A percentile compares a stretch with the other conserved stretches of the same genome.
phyloP scores from a whole-genome alignment of 2,113 vertebrate species.

The Oryzias woworae region DNA sequence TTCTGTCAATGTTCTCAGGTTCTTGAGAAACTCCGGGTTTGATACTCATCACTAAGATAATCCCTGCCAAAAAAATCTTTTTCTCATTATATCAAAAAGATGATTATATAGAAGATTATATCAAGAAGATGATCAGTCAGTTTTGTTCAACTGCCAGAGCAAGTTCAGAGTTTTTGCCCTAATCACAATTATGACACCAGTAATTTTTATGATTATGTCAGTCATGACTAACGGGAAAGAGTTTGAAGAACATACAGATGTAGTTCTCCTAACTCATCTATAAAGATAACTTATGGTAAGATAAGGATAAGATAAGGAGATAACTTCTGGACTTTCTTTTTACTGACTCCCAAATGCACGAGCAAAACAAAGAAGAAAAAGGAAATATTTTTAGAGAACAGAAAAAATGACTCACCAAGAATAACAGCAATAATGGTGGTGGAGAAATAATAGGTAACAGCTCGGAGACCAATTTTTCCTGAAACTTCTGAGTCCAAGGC shows the following conservation, averaged over 20 bases:
- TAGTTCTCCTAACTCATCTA: no score
- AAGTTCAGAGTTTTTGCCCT: no score
- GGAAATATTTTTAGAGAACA: neutral
- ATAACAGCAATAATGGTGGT: conserved; percentile 93
- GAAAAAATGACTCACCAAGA: conserved; percentile 80
- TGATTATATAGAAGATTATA: no score
- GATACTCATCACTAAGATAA: conserved; percentile 91
- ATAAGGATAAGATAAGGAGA: no score
- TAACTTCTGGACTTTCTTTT: neutral
- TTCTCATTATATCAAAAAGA: neutral
- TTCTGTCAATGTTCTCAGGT: conserved; percentile 84
- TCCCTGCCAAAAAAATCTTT: conserved; percentile 75
- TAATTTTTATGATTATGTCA: neutral
- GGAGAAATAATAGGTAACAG: conserved; percentile 91
- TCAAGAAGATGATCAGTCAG: neutral
- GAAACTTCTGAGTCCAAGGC: conserved; percentile 92
- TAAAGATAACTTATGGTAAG: no score
- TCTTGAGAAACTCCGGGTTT: conserved; percentile 91
- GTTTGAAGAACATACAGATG: no score
- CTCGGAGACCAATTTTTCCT: conserved; percentile 92
- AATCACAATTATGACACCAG: no score
- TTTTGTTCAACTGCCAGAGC: neutral
- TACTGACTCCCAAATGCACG: neutral
- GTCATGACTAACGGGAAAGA: neutral
- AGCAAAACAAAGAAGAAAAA: neutral